Evolutionary conservation across 2,888 invertebrate species (phyloP), one percentile per base, ranked within the genome.

Genomic region (Oeneis ivallda): DNA sequence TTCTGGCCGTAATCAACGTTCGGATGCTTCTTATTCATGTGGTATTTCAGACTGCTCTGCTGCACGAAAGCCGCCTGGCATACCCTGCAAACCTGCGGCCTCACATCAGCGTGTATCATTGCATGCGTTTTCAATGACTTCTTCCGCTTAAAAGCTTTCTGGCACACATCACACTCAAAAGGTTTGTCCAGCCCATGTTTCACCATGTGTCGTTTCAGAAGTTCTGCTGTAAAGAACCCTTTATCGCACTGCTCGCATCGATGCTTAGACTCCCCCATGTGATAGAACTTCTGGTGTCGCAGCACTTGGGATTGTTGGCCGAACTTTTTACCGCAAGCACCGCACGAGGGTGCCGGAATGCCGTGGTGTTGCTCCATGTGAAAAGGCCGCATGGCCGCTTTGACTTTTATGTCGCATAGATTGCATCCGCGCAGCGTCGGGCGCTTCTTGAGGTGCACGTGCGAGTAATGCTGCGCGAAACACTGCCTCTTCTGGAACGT

Each of bases 241-340:
- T 17, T 8, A 13, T 50, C 13, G 50, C 50, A 50, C 10, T 10
- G 19, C 4, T 50, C 50, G 19, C 50, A 50, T 19, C 50, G 50
- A 26, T 50, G 82, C 34, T 80, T 87, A 63, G 74, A 82, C 43
- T 83, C 83, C 0, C 79, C 79, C 82, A 85, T 82, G 34, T 86
- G 86, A 0, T 79, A 78, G 50, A 78, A 79, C 65, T 79, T 81
- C 19, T 85, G 47, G 47, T 47, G 47, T n/a, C 74, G 72, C 3
- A 82, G 54, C 2, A 87, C 76, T 13, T 81, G 73, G 47, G 77
- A 78, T 0, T 79, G 82, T 39, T 70, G 83, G 0, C 82, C 65
- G 66, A 86, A 84, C 59, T 82, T 83, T 63, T 79, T 81, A 3
- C 80, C 82, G 68, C 84, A 84, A 0, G 80, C 81, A 0, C 75